These are phyloP conservation scores for Gopherus evgoodei DNA, from an alignment of 2,113 vertebrate genomes.

Conservation along the genomic window DNA sequence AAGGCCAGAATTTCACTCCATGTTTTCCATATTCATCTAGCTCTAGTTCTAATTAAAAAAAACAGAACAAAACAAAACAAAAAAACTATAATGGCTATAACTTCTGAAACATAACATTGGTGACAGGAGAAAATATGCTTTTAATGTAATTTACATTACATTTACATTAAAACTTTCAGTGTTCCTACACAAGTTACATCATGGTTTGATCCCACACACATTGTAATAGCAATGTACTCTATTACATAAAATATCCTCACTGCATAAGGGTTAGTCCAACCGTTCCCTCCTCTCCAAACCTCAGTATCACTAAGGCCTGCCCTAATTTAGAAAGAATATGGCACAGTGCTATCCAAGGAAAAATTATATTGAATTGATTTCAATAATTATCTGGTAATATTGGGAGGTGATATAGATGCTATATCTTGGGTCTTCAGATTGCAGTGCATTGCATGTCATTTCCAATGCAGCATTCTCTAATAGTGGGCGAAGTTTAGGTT, in stretches of 20 bases:
- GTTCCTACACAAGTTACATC: not conserved
- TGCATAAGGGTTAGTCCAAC: not conserved
- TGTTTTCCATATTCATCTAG: not conserved
- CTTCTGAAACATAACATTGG: not conserved
- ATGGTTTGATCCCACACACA: not conserved
- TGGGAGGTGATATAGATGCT: not conserved
- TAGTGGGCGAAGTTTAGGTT: not conserved
- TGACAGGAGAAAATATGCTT: not conserved
- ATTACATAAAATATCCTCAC: not conserved
- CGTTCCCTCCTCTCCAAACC: not conserved
- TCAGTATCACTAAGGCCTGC: not conserved
- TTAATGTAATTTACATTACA: constrained; percentile 3
- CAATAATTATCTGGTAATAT: not conserved
- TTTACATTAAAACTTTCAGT: not conserved
- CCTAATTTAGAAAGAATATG: not conserved
- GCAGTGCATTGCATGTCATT: not conserved
- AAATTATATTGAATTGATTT: not conserved
- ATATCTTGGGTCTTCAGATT: accelerated
- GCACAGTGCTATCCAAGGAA: not conserved
- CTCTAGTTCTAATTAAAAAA: not conserved
- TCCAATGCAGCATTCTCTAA: not conserved
- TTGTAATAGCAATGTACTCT: not conserved
- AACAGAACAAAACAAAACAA: too few species aligned
- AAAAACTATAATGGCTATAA: not conserved
- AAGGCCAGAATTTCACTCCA: not conserved